These are phyloP conservation scores for Piscicola geometra DNA, from an alignment of 2,888 invertebrate genomes.

Conservation along the genomic window DNA sequence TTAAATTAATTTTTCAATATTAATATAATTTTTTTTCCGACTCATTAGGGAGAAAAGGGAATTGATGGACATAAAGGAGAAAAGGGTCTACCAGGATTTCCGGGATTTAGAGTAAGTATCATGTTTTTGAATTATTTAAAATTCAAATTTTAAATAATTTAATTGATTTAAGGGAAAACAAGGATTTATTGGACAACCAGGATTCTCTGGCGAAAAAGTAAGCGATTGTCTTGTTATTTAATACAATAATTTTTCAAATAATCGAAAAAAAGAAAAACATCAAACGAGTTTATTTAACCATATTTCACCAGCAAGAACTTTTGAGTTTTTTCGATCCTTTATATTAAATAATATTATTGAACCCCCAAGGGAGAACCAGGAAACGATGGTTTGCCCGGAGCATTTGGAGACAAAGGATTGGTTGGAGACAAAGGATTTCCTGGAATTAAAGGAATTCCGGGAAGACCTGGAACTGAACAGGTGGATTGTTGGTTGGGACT, in stretches of 20 bases:
- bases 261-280: not conserved
- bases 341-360: not conserved
- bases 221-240: not conserved
- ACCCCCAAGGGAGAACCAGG: slow-evolving; percentile 39
- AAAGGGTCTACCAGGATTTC: slow-evolving; percentile 43
- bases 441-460: slow-evolving; percentile 34
- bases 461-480: not conserved
- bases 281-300: too few relatives aligned
- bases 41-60: slow-evolving; percentile 20
- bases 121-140: not conserved
- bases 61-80: slow-evolving; percentile 5
- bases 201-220: slow-evolving; percentile 38
- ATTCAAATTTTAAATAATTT: slow-evolving; percentile 4
- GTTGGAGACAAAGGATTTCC: slow-evolving; percentile 40
- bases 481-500: too few relatives aligned
- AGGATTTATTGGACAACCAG: slow-evolving; percentile 38
- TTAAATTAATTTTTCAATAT: slow-evolving; percentile 48
- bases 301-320: too few relatives aligned
- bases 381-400: slow-evolving; percentile 41
- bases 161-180: slow-evolving; percentile 35
- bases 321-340: too few relatives aligned
- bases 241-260: too few relatives aligned
- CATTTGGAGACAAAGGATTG: slow-evolving; percentile 59
- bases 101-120: slow-evolving; percentile 42
- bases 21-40: slow-evolving; percentile 30